Base-by-base conservation (phyloP, 2,797 vertebrate species). In the Coccyzus lansbergi region DNA sequence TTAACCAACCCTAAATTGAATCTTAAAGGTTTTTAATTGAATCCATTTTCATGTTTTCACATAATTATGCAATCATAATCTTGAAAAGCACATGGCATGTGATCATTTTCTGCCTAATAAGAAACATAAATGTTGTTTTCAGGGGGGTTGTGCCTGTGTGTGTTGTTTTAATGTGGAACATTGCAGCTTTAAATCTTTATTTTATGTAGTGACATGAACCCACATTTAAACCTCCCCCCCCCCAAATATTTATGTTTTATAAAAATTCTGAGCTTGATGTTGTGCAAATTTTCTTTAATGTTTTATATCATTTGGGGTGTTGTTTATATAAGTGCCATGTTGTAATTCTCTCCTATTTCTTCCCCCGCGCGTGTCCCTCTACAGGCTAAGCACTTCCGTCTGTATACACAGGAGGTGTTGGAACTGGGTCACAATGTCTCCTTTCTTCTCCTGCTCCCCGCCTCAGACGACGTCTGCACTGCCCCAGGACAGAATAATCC, bases 371-470 rank as follows among this genome's bases (percentile, higher is more conserved):
- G 97, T 98, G 98, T 98, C 97, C 96, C 97, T 96, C 95, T 97
- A 94, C 98, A 99, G 99, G 99, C 99, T 93, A 98, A 98, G 97
- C 98, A 98, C 98, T 99, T 99, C 98, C 99, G 99, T 94, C 98
- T 99, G 97, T 99, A 99, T 98, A 99, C 98, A 97, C 99, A 99
- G 97, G 99, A 99, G 98, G 99, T 99, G 97, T 98, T 99, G 98
- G 99, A 99, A 97, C 97, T 99, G 96, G 98, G 99, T 97, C 99
- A 99, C 95, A 98, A 99, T 97, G 99, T 99, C 95, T 99, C 98
- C 98, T 99, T 99, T 98, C 98, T 99, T 98, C 98, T 99, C 97
- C 98, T 99, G 98, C 98, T 99, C 96, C 99, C 99, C 29, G 97
- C 99, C 94, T 98, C 99, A 92, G 99, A 99, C 96, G 98, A 99